A percentile compares a stretch with the other conserved stretches of the same genome.
These are phyloP conservation scores for Camelus bactrianus DNA, from an alignment of 2,113 vertebrate genomes.

Conservation along the genomic window DNA sequence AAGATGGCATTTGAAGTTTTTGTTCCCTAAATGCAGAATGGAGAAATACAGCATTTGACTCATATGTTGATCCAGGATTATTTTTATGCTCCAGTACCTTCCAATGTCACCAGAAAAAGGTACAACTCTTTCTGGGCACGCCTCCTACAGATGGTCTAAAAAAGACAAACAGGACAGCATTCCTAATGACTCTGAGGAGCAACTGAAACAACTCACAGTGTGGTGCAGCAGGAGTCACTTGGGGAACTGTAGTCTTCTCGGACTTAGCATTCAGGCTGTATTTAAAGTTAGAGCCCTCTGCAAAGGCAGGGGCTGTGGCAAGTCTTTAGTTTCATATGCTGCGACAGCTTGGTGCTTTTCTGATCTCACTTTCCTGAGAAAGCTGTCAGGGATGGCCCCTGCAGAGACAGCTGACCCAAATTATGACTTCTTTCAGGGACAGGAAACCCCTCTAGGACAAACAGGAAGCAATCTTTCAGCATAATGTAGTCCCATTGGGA, in stretches of 20 bases:
- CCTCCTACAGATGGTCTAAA: constrained; percentile 16
- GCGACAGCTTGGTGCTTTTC: background rate
- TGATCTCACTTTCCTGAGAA: constrained; percentile 49
- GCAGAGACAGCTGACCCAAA: constrained; percentile 61
- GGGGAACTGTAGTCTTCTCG: background rate
- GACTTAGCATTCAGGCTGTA: background rate
- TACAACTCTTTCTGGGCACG: constrained; percentile 23
- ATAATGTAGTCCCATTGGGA: constrained; percentile 13
- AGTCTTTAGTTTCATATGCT: background rate
- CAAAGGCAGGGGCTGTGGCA: background rate
- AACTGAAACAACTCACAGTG: constrained; percentile 6
- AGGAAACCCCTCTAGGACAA: constrained; percentile 60
- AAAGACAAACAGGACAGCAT: background rate
- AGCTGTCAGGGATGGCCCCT: constrained; percentile 55
- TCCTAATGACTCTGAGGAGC: background rate
- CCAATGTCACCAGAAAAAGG: constrained; percentile 41
- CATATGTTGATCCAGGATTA: constrained; percentile 64
- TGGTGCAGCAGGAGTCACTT: background rate
- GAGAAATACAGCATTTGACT: constrained; percentile 76
- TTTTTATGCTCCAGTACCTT: constrained; percentile 63
- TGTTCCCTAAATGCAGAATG: constrained; percentile 62
- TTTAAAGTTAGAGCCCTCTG: constrained; percentile 2
- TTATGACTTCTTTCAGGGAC: constrained; percentile 52
- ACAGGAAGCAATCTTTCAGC: constrained; percentile 57
- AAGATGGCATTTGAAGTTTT: constrained; percentile 72